Percentiles rank a stretch among this genome's conserved stretches.
Evolutionary conservation across 2,888 invertebrate species (phyloP).

Genomic region (Spicauda simplicius): DNA sequence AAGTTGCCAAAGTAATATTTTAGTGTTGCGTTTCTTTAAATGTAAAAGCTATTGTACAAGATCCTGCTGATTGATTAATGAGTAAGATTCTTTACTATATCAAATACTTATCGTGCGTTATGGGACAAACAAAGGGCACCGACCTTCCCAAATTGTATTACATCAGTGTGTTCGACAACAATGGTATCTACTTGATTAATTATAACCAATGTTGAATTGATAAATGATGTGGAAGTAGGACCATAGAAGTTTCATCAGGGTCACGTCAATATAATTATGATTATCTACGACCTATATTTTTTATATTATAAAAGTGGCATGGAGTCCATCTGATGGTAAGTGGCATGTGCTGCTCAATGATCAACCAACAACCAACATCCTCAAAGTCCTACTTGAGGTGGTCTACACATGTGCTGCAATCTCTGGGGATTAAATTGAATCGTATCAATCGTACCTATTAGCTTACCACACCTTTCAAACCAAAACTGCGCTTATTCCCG

Average conservation of each 20-base stretch:
- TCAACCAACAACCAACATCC: too few relatives aligned
- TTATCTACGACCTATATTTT: too few relatives aligned
- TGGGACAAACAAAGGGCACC: slow-evolving; percentile 9
- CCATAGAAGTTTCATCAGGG: background rate
- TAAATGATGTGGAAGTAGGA: background rate
- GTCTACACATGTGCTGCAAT: too few relatives aligned
- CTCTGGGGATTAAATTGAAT: too few relatives aligned
- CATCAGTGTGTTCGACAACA: slow-evolving; percentile 14
- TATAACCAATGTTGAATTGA: slow-evolving; percentile 8
- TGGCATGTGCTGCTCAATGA: too few relatives aligned
- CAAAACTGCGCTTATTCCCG: too few relatives aligned
- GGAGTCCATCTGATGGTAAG: too few relatives aligned
- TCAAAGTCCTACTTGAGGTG: too few relatives aligned
- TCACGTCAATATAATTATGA: background rate
- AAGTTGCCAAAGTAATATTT: too few relatives aligned
- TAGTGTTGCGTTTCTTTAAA: background rate
- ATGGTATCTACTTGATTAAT: slow-evolving; percentile 25
- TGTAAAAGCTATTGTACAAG: background rate
- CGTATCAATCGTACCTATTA: too few relatives aligned
- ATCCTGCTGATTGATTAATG: slow-evolving; percentile 8
- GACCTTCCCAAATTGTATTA: slow-evolving; percentile 21
- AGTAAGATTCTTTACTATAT: background rate
- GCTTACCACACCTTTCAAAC: too few relatives aligned
- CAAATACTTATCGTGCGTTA: background rate
- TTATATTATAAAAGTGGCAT: too few relatives aligned